Evolutionary conservation across 2,113 vertebrate genomes (phyloP).

Genomic region (Camelus bactrianus): DNA sequence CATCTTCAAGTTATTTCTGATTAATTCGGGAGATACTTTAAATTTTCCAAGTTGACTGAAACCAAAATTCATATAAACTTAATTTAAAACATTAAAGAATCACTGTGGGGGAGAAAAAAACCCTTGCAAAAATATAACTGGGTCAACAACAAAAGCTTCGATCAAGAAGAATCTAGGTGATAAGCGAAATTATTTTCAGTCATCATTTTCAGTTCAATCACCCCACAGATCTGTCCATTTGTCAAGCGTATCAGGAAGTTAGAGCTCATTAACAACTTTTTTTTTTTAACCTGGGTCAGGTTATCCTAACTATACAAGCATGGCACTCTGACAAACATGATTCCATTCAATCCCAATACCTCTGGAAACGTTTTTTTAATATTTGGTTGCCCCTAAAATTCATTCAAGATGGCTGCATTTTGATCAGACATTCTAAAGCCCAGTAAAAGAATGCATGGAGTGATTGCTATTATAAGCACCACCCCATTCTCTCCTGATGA

Average conservation of each 20-base stretch:
- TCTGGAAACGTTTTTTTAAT: not conserved
- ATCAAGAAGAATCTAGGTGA: not conserved
- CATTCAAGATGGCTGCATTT: constrained; percentile 34
- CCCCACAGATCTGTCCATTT: too few species aligned
- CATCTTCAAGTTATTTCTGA: not conserved
- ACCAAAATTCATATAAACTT: constrained; percentile 21
- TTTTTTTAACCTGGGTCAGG: not conserved
- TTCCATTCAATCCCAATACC: not conserved
- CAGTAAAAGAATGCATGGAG: not conserved
- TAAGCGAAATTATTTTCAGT: not conserved
- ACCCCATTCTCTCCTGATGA: not conserved
- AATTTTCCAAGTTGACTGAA: not conserved
- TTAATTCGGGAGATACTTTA: not conserved
- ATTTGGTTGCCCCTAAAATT: not conserved
- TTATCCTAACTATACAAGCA: not conserved
- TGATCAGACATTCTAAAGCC: not conserved
- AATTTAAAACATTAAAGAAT: constrained; percentile 38
- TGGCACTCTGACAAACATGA: not conserved
- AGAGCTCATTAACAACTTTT: not conserved
- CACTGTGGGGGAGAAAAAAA: accelerated
- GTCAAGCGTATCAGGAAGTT: not conserved
- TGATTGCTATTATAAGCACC: not conserved
- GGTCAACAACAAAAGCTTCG: not conserved
- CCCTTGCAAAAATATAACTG: not conserved
- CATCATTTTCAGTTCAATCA: not conserved